Percentiles rank a stretch among this genome's conserved stretches.
Evolutionary conservation across 2,797 vertebrate genomes (phyloP).

Genomic region (Takifugu rubripes): DNA sequence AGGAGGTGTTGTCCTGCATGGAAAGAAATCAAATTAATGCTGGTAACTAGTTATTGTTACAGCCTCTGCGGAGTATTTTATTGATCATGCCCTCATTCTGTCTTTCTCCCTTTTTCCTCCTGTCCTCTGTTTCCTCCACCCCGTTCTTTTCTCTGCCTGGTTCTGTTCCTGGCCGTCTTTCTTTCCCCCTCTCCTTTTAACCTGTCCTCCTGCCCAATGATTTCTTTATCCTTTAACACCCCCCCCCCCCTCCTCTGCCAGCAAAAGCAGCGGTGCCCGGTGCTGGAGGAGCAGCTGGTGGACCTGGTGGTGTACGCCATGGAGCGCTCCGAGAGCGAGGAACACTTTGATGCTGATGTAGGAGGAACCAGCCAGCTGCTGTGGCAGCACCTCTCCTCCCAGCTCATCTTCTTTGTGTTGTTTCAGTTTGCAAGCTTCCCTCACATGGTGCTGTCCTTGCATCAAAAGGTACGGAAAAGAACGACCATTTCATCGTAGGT

Average conservation of each 20-base stretch:
- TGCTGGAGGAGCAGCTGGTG: constrained; percentile 98
- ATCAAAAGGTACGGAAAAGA: constrained; percentile 87
- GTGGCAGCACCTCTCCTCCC: constrained; percentile 99
- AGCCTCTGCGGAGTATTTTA: constrained; percentile 25
- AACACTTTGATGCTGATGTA: constrained; percentile 88
- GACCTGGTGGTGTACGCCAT: constrained; percentile 99
- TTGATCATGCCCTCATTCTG: constrained; percentile 23
- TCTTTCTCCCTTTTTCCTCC: constrained; percentile 21
- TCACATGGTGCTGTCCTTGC: constrained; percentile 97
- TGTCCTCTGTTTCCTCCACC: constrained; percentile 1
- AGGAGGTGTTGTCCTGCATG: constrained; percentile 33
- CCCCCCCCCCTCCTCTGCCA: constrained; percentile 68
- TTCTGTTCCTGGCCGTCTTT: not conserved
- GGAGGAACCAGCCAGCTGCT: constrained; percentile 97
- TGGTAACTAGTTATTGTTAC: constrained; percentile 4
- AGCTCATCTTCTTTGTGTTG: constrained; percentile 99
- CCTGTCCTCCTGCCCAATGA: constrained; percentile 13
- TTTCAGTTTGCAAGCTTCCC: constrained; percentile 99
- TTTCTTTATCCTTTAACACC: constrained; percentile 40
- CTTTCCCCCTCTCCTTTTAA: constrained; percentile 17
- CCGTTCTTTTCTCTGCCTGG: not conserved
- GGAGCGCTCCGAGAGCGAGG: constrained; percentile 98
- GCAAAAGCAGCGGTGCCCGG: constrained; percentile 98
- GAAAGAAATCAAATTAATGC: not conserved
- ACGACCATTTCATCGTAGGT: not conserved